Base-by-base conservation (phyloP, 2,113 vertebrate species). In the Todiramphus saurophagus region DNA sequence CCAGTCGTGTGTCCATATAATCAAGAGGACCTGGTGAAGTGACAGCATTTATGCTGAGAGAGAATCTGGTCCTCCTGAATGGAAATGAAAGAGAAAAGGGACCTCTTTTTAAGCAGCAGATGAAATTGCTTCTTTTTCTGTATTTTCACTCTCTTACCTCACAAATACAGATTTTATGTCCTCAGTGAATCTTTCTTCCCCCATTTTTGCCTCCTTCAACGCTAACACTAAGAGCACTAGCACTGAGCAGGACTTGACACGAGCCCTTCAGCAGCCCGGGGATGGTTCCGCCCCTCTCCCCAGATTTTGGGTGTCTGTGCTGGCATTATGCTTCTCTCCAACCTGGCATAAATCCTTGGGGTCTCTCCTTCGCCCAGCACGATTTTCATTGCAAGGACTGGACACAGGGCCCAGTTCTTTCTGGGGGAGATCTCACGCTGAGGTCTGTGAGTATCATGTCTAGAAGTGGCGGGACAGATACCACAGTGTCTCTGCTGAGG, bases 261-360 rank as follows among this genome's bases (percentile, higher is more conserved):
- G 4, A 85, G 35, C 62, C 20, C 28, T 72, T 70, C 63, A 82
- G 41, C 75, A 59, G 24, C 19, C 1, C 0, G 12, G 56, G 62
- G 9, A 43, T 20, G 27, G 46, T 68, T 56, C 60, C 27, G 67
- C 19, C n/a, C 20, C 14, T 73, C 5, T 74, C 64, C 56, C 41
- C n/a, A 25, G 0, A 7, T 83, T 80, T 72, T 3, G 1, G 73
- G 43, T 87, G 15, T 76, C 68, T 0, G 0, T 48, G 46, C 33
- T 90, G 62, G 27, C 46, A 70, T 89, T 51, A 43, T 3, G 1
- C 18, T 51, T 79, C 37, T 79, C 46, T 72, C 41, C 8, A 13
- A 63, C n/a, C 69, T 58, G 30, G 20, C 33, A 58, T 1, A 3
- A 62, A 44, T 63, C 46, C 66, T 8, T 53, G 9, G 35, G 28